Evolutionary conservation across 2,113 vertebrate genomes (phyloP).

Genomic region (Mus musculus): GRCm39 chr1:135425001-135425500

Average conservation of each 20-base stretch:
- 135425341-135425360: neutral
- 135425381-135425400: neutral
- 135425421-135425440: neutral
- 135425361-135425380: neutral
- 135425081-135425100: neutral
- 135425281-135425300: neutral
- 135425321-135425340: neutral
- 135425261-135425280: neutral
- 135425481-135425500: neutral
- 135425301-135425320: neutral
- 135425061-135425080: neutral
- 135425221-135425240: neutral
- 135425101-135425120: neutral
- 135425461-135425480: neutral
- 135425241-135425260: neutral
- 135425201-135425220: neutral
- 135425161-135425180: neutral
- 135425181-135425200: neutral
- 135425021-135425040: neutral
- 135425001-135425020: neutral
- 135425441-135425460: neutral
- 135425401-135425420: neutral
- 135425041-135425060: neutral
- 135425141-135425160: neutral
- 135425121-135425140: neutral